Conservation (phyloP, 1,140 invertebrate genomes). For the Venturia canescens region DNA sequence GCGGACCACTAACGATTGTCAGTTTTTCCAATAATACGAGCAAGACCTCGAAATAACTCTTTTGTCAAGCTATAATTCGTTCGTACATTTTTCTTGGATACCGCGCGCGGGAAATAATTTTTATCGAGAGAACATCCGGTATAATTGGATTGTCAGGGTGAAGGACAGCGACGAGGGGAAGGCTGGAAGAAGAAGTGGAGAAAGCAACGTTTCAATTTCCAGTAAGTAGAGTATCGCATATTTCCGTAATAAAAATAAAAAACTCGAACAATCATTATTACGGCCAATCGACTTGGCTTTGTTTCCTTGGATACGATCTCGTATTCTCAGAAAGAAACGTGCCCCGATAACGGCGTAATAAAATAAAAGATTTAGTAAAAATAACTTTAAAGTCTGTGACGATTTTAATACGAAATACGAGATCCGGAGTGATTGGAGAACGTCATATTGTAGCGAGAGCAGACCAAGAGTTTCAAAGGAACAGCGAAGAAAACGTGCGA, state of each 20-base stretch:
- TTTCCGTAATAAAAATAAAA: not conserved
- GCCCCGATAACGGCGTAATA: too few species aligned
- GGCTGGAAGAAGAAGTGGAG: not conserved
- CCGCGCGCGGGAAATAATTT: not conserved
- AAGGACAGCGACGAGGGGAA: not conserved
- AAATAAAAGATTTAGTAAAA: not conserved
- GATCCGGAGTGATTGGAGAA: not conserved
- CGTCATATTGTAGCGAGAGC: slow-evolving; percentile 24
- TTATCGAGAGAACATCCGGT: slow-evolving; percentile 29
- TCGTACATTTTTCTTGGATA: slow-evolving; percentile 9
- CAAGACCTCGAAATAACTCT: slow-evolving; percentile 38
- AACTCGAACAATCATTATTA: too few species aligned
- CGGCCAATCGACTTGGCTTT: too few species aligned
- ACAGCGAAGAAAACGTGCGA: not conserved
- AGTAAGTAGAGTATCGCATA: not conserved
- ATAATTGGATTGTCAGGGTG: slow-evolving; percentile 20
- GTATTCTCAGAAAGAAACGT: too few species aligned
- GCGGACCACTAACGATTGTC: not conserved
- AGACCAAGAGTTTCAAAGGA: not conserved
- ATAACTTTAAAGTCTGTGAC: not conserved
- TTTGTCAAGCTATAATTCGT: slow-evolving; percentile 13
- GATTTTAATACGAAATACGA: slow-evolving; percentile 18
- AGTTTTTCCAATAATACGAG: slow-evolving; percentile 39
- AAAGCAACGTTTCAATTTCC: slow-evolving; percentile 3
- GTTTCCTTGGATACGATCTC: too few species aligned